Percentiles rank a stretch among this genome's conserved stretches.
Evolutionary conservation across 2,888 invertebrate genomes (phyloP).

Genomic region (Anarsia innoxiella): DNA sequence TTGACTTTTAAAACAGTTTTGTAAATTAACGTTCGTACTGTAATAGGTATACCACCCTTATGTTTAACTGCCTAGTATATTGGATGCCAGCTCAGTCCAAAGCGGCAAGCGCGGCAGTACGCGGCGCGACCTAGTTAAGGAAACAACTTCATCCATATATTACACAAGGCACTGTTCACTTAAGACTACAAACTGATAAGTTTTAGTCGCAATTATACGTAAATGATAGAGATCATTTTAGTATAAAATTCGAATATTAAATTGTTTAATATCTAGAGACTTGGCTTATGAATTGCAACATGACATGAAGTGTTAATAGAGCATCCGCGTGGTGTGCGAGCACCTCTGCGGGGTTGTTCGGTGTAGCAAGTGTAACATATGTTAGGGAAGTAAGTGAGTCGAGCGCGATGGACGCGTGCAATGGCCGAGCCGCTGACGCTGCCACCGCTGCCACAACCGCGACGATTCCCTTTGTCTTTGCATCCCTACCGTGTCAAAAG

Average conservation of each 20-base stretch:
- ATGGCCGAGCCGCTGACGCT: conserved; percentile 63
- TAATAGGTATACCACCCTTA: neutral
- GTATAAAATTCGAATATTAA: too few relatives aligned
- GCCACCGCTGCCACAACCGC: conserved; percentile 58
- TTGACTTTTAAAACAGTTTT: conserved; percentile 3
- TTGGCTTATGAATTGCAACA: too few relatives aligned
- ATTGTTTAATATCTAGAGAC: too few relatives aligned
- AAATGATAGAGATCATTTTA: too few relatives aligned
- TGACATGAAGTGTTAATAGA: conserved; percentile 11
- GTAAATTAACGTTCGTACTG: conserved; percentile 3
- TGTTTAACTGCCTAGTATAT: too few relatives aligned
- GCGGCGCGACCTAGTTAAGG: conserved; percentile 1
- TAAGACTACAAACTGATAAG: too few relatives aligned
- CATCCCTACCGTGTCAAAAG: conserved; percentile 64
- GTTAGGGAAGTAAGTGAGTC: conserved; percentile 24
- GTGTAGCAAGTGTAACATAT: conserved; percentile 26
- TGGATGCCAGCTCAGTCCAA: conserved; percentile 1
- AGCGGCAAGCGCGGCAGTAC: conserved; percentile 10
- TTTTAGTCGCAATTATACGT: too few relatives aligned
- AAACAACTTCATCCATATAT: conserved; percentile 4
- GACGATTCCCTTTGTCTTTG: conserved; percentile 47
- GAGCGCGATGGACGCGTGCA: conserved; percentile 59
- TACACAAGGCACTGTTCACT: conserved; percentile 1
- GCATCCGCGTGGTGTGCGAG: conserved; percentile 27
- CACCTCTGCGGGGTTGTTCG: conserved; percentile 16